Conservation (phyloP, 2,797 vertebrate species). For the Dermochelys coriacea region DNA sequence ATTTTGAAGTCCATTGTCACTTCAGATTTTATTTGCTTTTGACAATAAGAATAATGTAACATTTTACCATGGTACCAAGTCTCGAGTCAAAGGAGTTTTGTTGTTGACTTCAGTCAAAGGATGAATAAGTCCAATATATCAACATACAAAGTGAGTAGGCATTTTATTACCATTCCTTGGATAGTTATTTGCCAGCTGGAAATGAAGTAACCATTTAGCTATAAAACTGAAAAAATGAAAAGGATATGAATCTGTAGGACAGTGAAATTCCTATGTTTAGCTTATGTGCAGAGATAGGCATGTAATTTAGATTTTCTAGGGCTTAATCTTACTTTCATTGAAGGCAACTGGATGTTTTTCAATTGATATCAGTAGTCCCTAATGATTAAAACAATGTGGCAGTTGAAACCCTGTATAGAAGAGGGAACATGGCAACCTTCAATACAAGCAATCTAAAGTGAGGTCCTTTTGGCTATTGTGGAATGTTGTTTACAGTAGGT, state of each 20-base stretch:
- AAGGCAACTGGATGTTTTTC: neutral
- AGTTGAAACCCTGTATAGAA: neutral
- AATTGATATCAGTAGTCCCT: accelerated
- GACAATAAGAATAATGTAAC: neutral
- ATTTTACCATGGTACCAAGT: neutral
- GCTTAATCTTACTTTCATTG: neutral
- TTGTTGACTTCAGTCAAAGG: neutral
- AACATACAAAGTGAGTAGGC: neutral
- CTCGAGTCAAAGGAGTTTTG: neutral
- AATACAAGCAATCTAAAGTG: neutral
- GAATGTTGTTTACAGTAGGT: neutral
- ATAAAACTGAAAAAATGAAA: neutral
- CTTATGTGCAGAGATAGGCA: neutral
- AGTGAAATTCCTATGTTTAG: neutral
- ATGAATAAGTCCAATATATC: neutral
- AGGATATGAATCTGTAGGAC: neutral
- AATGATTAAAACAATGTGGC: neutral
- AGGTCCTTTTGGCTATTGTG: accelerated
- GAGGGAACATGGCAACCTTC: neutral
- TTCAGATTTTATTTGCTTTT: neutral
- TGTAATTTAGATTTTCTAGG: neutral
- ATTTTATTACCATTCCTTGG: neutral
- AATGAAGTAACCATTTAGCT: neutral
- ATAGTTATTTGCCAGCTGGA: neutral
- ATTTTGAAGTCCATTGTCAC: neutral